These are phyloP conservation scores for Tenebrosternarchus preto DNA, from an alignment of 2,113 vertebrate genomes.

Conservation along the genomic window DNA sequence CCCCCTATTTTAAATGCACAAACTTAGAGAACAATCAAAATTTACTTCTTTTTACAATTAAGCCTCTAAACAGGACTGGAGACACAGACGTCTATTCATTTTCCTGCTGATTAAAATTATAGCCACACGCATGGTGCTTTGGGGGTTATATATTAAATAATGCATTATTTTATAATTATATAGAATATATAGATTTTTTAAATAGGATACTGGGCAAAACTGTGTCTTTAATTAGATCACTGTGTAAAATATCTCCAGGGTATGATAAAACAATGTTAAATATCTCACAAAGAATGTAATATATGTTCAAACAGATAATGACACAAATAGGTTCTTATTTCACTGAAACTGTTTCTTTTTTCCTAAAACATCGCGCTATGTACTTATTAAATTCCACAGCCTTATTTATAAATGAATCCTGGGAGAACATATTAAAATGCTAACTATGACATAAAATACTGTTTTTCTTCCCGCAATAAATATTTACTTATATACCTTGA, in stretches of 20 bases:
- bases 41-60: constrained; percentile 71
- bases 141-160: constrained; percentile 83
- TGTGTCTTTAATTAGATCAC: constrained; percentile 79
- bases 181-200: constrained; percentile 83
- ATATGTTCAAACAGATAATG: constrained; percentile 81
- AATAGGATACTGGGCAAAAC: constrained; percentile 78
- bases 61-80: constrained; percentile 74
- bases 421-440: constrained; percentile 64
- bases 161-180: constrained; percentile 84
- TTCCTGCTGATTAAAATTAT: constrained; percentile 80
- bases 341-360: constrained; percentile 68
- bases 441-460: constrained; percentile 62
- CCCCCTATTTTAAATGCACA: constrained; percentile 65
- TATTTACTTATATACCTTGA: neutral
- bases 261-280: constrained; percentile 81
- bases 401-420: constrained; percentile 69
- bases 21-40: constrained; percentile 68
- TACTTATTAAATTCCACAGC: constrained; percentile 69
- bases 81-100: constrained; percentile 74
- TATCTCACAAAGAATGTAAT: constrained; percentile 77
- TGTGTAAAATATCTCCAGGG: constrained; percentile 81
- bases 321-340: constrained; percentile 76
- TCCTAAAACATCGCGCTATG: constrained; percentile 63
- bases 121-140: constrained; percentile 75
- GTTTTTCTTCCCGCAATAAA: constrained; percentile 11